Evolutionary conservation across 2,888 invertebrate species (phyloP).

Genomic region (Parasteatoda lunata): DNA sequence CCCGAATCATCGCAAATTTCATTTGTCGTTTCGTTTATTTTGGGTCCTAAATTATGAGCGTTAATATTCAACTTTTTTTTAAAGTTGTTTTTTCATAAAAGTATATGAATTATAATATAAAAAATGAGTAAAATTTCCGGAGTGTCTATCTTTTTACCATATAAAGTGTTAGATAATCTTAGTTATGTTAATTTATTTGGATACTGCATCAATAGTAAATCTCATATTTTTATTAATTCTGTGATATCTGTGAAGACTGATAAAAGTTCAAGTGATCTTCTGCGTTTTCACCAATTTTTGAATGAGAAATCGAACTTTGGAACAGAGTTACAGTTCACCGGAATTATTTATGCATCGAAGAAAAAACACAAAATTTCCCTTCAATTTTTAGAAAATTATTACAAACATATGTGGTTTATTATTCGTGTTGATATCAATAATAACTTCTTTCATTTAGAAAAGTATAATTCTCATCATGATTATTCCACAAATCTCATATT

Average conservation of each 20-base stretch:
- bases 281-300: background rate
- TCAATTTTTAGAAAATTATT: background rate
- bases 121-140: too few species aligned
- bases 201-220: background rate
- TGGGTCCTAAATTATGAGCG: too few species aligned
- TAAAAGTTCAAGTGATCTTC: background rate
- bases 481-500: background rate
- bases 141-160: too few species aligned
- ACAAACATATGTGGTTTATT: conserved; percentile 7
- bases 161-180: too few species aligned
- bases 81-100: too few species aligned
- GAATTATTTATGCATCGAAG: conserved; percentile 23
- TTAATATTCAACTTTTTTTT: too few species aligned
- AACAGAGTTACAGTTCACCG: conserved; percentile 5
- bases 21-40: too few species aligned
- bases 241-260: background rate
- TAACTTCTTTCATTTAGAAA: conserved; percentile 32
- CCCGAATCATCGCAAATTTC: too few species aligned
- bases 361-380: conserved; percentile 7
- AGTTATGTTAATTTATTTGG: conserved; percentile 21
- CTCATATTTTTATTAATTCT: conserved; percentile 25
- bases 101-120: too few species aligned
- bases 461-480: background rate
- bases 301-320: background rate
- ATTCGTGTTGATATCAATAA: conserved; percentile 11